phyloP scores from a whole-genome alignment of 2,797 vertebrate species.

The Falco concolor region DNA sequence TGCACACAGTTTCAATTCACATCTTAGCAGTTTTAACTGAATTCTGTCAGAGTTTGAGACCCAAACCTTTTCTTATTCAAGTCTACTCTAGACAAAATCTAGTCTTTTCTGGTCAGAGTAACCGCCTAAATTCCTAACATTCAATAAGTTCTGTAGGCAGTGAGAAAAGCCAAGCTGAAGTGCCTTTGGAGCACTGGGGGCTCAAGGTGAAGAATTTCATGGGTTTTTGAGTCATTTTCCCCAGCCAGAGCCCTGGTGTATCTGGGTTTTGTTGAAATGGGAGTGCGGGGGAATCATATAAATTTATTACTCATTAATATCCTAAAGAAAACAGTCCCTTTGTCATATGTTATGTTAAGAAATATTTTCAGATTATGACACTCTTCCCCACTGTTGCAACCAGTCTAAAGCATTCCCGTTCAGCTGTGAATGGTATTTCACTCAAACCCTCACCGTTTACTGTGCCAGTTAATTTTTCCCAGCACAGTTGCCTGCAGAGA shows the following conservation, averaged over 20 bases:
- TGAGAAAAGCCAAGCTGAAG: not conserved
- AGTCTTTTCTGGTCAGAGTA: not conserved
- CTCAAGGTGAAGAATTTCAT: not conserved
- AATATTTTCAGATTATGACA: slow-evolving; percentile 26
- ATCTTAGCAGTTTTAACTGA: not conserved
- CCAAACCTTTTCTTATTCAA: not conserved
- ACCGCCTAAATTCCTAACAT: not conserved
- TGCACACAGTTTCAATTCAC: not conserved
- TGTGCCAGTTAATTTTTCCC: slow-evolving; percentile 38
- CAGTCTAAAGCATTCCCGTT: slow-evolving; percentile 7
- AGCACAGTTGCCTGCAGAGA: slow-evolving; percentile 38
- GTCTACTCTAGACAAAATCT: not conserved
- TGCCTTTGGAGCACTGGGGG: not conserved
- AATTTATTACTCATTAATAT: slow-evolving; percentile 25
- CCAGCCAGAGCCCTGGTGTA: not conserved
- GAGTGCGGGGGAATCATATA: not conserved
- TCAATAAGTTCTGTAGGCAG: not conserved
- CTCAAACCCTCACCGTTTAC: not conserved
- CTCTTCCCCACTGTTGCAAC: not conserved
- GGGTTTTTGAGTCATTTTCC: not conserved
- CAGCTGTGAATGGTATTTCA: slow-evolving; percentile 28
- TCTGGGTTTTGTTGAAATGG: not conserved
- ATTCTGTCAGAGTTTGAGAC: not conserved
- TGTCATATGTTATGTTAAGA: slow-evolving; percentile 36
- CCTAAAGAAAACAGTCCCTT: not conserved